Base-by-base conservation (phyloP, 2,797 vertebrate genomes). In the Cyprinodon diabolis region DNA sequence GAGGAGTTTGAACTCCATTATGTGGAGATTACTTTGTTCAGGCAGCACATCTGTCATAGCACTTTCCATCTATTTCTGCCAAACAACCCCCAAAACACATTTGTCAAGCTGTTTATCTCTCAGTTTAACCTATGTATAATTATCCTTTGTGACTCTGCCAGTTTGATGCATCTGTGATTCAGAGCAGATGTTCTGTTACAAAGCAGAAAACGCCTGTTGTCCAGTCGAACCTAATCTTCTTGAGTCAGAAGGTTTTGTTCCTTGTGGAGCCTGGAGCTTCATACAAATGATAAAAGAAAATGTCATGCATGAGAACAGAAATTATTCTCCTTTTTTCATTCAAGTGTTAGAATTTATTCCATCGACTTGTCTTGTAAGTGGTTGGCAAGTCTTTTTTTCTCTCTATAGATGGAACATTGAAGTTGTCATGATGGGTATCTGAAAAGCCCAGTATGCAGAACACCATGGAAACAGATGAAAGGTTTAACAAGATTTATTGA, bases 141-240 rank as follows among this genome's bases (percentile, higher is more conserved):
- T 56, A 23, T 25, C 78, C 66, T 57, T 66, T 37, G 56, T 43
- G 40, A 45, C 48, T 79, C 23, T 80, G 48, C 21, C 51, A 15
- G 45, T 62, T 67, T 68, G 56, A 25, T 72, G 48, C 47, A 51
- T 58, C 40, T 72, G 74, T 35, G 15, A 73, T 37, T 71, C 55
- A 51, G 49, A 74, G 68, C 81, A 82, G 78, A 75, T 78, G 14
- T 49, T 75, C 57, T 19, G 63, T 52, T 21, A 74, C 74, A 82
- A 67, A 70, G 70, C 37, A 21, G 51, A 55, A 71, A 80, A 71
- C 65, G 19, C 52, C n/a, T 2, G 25, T 52, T 75, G 67, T 76
- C 62, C 70, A 52, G 72, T 55, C 47, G 54, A 78, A 69, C 54
- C 1, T 17, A 48, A 47, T 40, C 54, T n/a, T 14, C 25, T 63